Conservation (phyloP, 2,797 vertebrate genomes). For the Enteromius mattozi region DNA sequence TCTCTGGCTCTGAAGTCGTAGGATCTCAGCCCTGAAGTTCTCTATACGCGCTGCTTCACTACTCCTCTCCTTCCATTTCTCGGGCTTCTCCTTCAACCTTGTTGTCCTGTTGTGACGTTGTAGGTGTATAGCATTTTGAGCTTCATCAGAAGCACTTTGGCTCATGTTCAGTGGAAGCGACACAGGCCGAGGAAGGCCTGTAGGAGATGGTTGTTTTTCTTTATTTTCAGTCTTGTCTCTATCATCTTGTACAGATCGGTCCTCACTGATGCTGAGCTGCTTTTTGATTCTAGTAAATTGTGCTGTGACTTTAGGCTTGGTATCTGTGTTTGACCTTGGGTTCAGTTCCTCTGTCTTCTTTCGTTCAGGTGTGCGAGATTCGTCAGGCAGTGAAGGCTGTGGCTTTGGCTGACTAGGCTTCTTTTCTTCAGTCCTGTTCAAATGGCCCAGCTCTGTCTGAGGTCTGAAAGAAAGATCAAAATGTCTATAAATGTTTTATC, state of each 20-base stretch:
- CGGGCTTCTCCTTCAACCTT: constrained; percentile 80
- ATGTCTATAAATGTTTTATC: neutral
- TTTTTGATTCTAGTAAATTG: neutral
- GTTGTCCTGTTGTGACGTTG: constrained; percentile 81
- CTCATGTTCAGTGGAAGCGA: constrained; percentile 72
- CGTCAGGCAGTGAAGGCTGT: constrained; percentile 17
- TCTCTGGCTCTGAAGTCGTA: neutral
- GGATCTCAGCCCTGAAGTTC: constrained; percentile 62
- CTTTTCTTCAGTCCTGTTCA: constrained; percentile 19
- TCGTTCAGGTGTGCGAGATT: neutral
- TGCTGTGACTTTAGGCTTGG: neutral
- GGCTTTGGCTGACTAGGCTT: constrained; percentile 35
- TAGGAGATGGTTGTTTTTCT: constrained; percentile 28
- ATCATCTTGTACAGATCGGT: neutral
- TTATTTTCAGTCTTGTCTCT: constrained; percentile 47
- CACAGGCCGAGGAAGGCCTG: constrained; percentile 73
- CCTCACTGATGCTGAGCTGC: neutral
- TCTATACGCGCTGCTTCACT: constrained; percentile 71
- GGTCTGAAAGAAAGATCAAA: constrained; percentile 6
- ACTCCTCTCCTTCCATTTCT: constrained; percentile 84
- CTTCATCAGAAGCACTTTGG: constrained; percentile 30
- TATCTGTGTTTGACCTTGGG: neutral
- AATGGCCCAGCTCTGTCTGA: neutral
- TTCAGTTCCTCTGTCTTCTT: constrained; percentile 6
- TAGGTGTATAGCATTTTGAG: constrained; percentile 65